Evolutionary conservation across 2,888 invertebrate genomes (phyloP).

Genomic region (Megalurothrips usitatus): DNA sequence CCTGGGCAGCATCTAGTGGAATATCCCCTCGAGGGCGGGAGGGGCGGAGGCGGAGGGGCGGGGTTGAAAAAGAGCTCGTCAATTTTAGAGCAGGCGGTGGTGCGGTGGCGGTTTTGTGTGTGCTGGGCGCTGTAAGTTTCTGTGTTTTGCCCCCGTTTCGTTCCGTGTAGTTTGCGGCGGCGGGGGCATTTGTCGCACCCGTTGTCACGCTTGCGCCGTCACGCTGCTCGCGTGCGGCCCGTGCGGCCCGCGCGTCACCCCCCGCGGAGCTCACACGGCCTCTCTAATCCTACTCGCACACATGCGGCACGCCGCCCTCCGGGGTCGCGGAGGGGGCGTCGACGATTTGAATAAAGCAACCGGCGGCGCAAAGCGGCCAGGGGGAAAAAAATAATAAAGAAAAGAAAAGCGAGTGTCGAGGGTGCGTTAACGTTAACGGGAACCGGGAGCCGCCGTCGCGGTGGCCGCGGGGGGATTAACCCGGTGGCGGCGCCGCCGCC

Average conservation of each 20-base stretch:
- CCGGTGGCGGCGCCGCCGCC: not conserved
- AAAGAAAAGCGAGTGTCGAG: too few species aligned
- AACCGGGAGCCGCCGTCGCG: too few species aligned
- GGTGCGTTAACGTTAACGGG: too few species aligned
- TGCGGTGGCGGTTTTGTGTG: not conserved
- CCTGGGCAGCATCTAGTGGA: too few species aligned
- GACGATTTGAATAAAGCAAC: too few species aligned
- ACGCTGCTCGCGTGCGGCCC: too few species aligned
- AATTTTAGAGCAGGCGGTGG: slow-evolving; percentile 16
- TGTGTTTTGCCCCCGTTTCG: not conserved
- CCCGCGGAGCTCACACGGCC: not conserved
- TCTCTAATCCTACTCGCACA: not conserved
- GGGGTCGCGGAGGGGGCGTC: too few species aligned
- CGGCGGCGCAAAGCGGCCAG: too few species aligned
- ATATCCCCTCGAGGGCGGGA: not conserved
- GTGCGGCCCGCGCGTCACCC: too few species aligned
- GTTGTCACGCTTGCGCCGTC: too few species aligned
- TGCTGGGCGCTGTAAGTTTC: not conserved
- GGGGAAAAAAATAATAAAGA: too few species aligned
- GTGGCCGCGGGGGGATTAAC: not conserved
- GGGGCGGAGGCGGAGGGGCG: not conserved
- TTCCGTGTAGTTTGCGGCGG: not conserved
- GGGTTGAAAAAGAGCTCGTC: not conserved
- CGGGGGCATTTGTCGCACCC: too few species aligned
- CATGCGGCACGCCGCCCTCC: not conserved